Base-by-base conservation (phyloP, 2,888 invertebrate species). In the Candidula unifasciata region DNA sequence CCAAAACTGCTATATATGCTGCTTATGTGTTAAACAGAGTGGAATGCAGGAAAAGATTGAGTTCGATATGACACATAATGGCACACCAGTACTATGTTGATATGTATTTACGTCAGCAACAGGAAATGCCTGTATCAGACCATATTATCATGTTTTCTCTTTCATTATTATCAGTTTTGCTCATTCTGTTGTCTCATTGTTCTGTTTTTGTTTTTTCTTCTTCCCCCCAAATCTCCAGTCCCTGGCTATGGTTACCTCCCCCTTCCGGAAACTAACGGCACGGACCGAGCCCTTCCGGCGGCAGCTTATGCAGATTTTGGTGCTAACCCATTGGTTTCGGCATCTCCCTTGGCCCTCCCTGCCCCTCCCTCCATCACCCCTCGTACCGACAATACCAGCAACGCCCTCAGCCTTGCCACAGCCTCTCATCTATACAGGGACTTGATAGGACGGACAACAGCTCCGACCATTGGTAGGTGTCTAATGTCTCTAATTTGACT, bases 221-320 rank as follows among this genome's bases (percentile, higher is more conserved):
- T 81, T 24, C 60, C 24, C n/a, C 73, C 73, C 54, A 35, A 10
- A 54, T 54, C 13, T 73, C 24, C 30, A 84, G 84, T 84, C 81
- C 84, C 84, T 76, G 84, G 84, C 69, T 84, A 84, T 68, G 84
- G 84, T 68, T 84, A 84, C 69, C 84, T 84, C 57, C 84, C 84
- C 37, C 44, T 81, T 68, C 52, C 80, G 30, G 35, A 80, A 27
- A 76, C 81, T 0, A 76, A 57, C 57, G 79, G 71, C 78, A 68
- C 80, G 27, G 84, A 84, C 8, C 52, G 80, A 27, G 84, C 76
- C 18, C n/a, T 84, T 71, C 30, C 69, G 18, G 27, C 79, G 16
- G 44, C 84, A 60, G 83, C 83, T 76, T 80, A 60, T 68, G 84
- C 84, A 66, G 84, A 84, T 57, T 84, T 80, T 80, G 84, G 80